A percentile compares a stretch with the other conserved stretches of the same genome.
phyloP scores from a whole-genome alignment of 2,888 invertebrate species.

The Chorisops tibialis region DNA sequence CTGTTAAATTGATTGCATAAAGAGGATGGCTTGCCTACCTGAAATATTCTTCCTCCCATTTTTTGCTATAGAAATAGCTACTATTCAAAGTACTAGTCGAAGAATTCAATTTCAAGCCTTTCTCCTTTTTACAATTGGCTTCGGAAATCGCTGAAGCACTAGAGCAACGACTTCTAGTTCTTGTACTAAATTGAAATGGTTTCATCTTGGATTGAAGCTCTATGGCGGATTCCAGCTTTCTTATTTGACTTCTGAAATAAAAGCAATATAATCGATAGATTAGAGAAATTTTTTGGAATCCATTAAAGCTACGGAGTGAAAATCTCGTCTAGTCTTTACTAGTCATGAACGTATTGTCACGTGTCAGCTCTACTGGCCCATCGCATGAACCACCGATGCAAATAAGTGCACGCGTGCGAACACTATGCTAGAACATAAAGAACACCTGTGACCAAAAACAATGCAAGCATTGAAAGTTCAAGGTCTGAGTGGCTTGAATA shows the following conservation, averaged over 20 bases:
- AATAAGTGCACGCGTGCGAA: too few relatives aligned
- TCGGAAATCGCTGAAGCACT: constrained; percentile 48
- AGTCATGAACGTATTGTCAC: too few relatives aligned
- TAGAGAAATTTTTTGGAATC: too few relatives aligned
- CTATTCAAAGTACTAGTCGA: constrained; percentile 69
- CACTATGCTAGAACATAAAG: too few relatives aligned
- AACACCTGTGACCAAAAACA: too few relatives aligned
- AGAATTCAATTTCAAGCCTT: constrained; percentile 65
- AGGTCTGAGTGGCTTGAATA: too few relatives aligned
- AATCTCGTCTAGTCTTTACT: too few relatives aligned
- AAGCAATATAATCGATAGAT: constrained; percentile 22
- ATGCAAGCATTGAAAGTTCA: too few relatives aligned
- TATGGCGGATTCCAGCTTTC: constrained; percentile 61
- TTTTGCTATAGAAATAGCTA: constrained; percentile 66
- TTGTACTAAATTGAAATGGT: constrained; percentile 62
- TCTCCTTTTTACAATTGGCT: constrained; percentile 41
- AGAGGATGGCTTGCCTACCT: constrained; percentile 51
- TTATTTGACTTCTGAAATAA: constrained; percentile 55
- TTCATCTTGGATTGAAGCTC: constrained; percentile 62
- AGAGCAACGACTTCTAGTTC: constrained; percentile 37
- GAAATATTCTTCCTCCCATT: constrained; percentile 70
- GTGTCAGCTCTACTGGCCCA: too few relatives aligned
- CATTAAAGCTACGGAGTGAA: too few relatives aligned
- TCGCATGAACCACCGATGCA: too few relatives aligned
- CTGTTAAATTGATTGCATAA: neutral